Conservation (phyloP, 2,113 vertebrate species). For the Zeus faber region DNA sequence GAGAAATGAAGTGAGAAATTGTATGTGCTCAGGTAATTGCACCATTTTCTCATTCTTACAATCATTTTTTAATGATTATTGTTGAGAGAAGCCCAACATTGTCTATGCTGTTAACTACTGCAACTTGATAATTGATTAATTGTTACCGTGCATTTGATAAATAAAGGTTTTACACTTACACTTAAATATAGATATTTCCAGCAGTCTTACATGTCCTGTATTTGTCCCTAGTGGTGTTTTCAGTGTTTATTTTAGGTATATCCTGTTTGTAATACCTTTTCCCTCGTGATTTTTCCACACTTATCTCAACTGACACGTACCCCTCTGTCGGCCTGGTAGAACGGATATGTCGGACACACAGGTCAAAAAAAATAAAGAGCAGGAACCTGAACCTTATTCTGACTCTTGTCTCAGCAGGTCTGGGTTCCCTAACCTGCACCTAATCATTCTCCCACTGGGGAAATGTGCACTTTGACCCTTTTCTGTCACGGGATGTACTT, state of each 20-base stretch:
- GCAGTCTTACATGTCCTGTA: background rate
- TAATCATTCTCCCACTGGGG: conserved; percentile 36
- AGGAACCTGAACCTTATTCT: conserved; percentile 46
- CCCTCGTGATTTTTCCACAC: conserved; percentile 31
- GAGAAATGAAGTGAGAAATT: too few relatives aligned
- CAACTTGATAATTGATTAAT: too few relatives aligned
- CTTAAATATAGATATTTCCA: background rate
- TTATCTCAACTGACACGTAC: conserved; percentile 43
- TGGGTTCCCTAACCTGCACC: conserved; percentile 34
- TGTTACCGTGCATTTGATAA: too few relatives aligned
- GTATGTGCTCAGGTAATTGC: too few relatives aligned
- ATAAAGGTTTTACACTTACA: too few relatives aligned
- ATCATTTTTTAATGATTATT: too few relatives aligned
- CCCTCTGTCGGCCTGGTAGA: conserved; percentile 25
- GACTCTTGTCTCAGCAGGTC: conserved; percentile 28
- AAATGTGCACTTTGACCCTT: conserved; percentile 44
- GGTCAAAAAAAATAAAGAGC: conserved; percentile 60
- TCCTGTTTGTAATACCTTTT: conserved; percentile 47
- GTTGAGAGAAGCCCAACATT: too few relatives aligned
- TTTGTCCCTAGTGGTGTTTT: conserved; percentile 24
- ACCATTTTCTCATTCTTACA: too few relatives aligned
- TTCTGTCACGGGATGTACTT: conserved; percentile 18
- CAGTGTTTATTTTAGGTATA: conserved; percentile 31
- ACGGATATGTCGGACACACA: conserved; percentile 48
- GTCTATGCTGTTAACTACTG: too few relatives aligned